phyloP scores from a whole-genome alignment of 1,140 invertebrate genomes.

The Camponotus pennsylvanicus region DNA sequence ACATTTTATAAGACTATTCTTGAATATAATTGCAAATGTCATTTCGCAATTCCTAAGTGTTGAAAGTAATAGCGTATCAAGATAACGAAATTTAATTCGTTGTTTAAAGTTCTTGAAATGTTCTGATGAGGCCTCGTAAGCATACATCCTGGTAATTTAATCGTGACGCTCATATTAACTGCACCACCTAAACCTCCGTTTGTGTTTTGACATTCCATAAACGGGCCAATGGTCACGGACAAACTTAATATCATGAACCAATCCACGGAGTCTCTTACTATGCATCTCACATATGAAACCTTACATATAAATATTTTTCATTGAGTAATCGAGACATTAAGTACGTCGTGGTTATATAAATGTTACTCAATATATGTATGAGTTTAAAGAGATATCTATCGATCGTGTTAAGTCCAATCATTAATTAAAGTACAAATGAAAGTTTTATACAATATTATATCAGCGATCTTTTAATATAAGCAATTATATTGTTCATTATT shows the following conservation, averaged over 20 bases:
- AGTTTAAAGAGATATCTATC: constrained; percentile 17
- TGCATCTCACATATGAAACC: constrained; percentile 43
- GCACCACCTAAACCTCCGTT: neutral
- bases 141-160: constrained; percentile 29
- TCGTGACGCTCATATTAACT: constrained; percentile 15
- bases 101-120: constrained; percentile 10
- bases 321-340: constrained; percentile 55
- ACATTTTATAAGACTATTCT: neutral
- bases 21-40: constrained; percentile 4
- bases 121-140: neutral
- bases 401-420: neutral
- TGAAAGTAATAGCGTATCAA: neutral
- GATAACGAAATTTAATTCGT: neutral
- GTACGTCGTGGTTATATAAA: constrained; percentile 18
- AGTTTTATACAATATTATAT: neutral
- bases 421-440: neutral
- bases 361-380: constrained; percentile 27
- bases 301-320: constrained; percentile 63
- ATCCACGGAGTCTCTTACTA: neutral
- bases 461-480: neutral
- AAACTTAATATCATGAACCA: constrained; percentile 44
- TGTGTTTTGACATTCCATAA: constrained; percentile 44
- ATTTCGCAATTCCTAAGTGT: neutral
- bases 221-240: neutral
- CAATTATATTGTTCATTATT: neutral